These are phyloP conservation scores for Ceriagrion tenellum DNA, from an alignment of 2,888 invertebrate species.

Conservation along the genomic window DNA sequence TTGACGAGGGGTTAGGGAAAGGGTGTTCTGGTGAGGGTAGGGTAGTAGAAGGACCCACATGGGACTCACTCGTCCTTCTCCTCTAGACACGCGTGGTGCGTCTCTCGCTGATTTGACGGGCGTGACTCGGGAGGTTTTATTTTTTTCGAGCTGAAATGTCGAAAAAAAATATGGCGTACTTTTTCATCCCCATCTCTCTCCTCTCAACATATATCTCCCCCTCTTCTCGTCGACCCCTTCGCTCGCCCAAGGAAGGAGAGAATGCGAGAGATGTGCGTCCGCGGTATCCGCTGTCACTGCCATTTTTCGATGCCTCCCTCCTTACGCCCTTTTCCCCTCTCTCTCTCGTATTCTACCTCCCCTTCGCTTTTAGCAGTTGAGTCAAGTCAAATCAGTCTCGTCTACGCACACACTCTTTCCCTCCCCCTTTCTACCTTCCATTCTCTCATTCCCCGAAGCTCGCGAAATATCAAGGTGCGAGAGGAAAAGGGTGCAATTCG, in stretches of 20 bases:
- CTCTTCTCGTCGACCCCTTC: neutral
- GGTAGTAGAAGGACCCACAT: neutral
- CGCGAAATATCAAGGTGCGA: neutral
- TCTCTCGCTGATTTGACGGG: conserved; percentile 7
- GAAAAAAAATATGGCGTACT: neutral
- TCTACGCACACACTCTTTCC: neutral
- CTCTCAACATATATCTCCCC: neutral
- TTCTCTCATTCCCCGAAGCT: neutral
- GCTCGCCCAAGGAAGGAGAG: neutral
- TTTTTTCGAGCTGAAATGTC: neutral
- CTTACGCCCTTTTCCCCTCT: too few relatives aligned
- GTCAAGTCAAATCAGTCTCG: neutral
- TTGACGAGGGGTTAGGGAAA: neutral
- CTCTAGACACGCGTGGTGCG: neutral
- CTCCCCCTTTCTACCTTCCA: neutral
- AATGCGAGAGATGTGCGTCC: neutral
- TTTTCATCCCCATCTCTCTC: too few relatives aligned
- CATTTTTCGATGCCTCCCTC: neutral
- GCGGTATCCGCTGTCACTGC: neutral
- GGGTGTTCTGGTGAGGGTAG: neutral
- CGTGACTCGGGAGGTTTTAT: conserved; percentile 22
- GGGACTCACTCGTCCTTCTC: neutral
- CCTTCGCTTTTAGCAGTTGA: neutral
- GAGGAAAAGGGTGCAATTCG: neutral
- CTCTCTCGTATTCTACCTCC: too few relatives aligned